These are phyloP conservation scores for Drosophila ezoana DNA, from an alignment of 2,888 invertebrate genomes.

Conservation along the genomic window DNA sequence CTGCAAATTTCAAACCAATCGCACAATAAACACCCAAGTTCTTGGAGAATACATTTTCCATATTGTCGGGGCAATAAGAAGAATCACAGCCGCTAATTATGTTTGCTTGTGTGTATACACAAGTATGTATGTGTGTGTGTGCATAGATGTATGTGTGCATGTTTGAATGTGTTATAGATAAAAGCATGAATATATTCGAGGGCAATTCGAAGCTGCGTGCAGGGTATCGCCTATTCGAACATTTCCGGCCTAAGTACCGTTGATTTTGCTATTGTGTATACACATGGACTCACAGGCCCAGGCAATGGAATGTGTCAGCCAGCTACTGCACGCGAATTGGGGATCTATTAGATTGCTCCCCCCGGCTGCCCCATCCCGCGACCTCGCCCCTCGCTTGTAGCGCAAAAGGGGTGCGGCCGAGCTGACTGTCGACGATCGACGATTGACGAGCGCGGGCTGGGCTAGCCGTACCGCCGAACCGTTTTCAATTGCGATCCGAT, in stretches of 20 bases:
- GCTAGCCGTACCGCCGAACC: slow-evolving; percentile 34
- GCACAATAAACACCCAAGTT: too few relatives aligned
- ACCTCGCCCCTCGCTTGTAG: not conserved
- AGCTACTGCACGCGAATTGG: slow-evolving; percentile 54
- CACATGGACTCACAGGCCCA: slow-evolving; percentile 35
- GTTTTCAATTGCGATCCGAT: slow-evolving; percentile 18
- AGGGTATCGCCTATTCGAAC: slow-evolving; percentile 1
- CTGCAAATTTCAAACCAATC: too few relatives aligned
- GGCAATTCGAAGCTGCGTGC: not conserved
- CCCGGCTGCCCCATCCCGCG: not conserved
- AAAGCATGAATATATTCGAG: too few relatives aligned
- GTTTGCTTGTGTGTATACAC: too few relatives aligned
- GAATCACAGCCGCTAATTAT: too few relatives aligned
- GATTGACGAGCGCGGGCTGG: slow-evolving; percentile 43
- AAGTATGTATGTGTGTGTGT: too few relatives aligned
- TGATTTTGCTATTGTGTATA: slow-evolving; percentile 22
- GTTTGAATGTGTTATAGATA: too few relatives aligned
- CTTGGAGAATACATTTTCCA: too few relatives aligned
- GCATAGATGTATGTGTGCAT: too few relatives aligned
- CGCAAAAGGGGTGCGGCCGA: slow-evolving; percentile 63
- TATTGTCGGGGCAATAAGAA: too few relatives aligned
- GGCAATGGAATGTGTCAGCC: slow-evolving; percentile 55
- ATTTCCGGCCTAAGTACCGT: not conserved
- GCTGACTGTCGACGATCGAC: slow-evolving; percentile 13
- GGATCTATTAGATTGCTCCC: slow-evolving; percentile 42